Base-by-base conservation (phyloP, 2,113 vertebrate genomes). In the Dicentrarchus labrax region DNA sequence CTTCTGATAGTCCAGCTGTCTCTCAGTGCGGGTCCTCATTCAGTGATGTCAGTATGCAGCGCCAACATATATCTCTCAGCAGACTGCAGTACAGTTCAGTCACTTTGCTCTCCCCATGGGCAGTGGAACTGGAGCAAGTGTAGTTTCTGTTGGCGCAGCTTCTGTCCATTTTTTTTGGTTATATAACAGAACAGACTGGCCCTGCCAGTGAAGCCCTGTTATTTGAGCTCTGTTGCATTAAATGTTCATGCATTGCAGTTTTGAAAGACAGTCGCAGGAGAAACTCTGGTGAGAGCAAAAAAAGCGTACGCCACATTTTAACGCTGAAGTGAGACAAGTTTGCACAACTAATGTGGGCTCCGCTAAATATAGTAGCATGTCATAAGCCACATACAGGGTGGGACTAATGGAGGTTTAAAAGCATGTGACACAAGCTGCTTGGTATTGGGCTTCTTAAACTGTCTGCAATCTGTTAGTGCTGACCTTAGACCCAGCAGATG, bases 381-480 rank as follows among this genome's bases (percentile, higher is more conserved):
- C 39, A 53, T 67, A 10, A 80, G 76, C 60, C 21, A 80, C 83
- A 82, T 43, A 64, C 51, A 54, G 75, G 36, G 61, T 57, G 36
- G 65, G 76, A 82, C 80, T 76, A 77, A 77, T 24, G 72, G 64
- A 61, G 79, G 24, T 62, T 82, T 86, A 74, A 74, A 74, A 83
- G 56, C 51, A 59, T 80, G 78, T 83, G 73, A 57, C 81, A 80
- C 72, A 89, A 77, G 85, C 87, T 71, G 81, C 90, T 92, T 80
- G 50, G 72, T 48, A 38, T 48, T 66, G 47, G 74, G 30, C 61
- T 76, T 90, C 79, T 85, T 92, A 90, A 86, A 85, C 71, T 21
- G 69, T 80, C 80, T 84, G 60, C 91, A 92, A 76, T 93, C 91
- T 93, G 93, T 74, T 75, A 30, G 9, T 61, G 78, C 71, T 87